phyloP scores from a whole-genome alignment of 2,797 vertebrate species.

The Paguma larvata region DNA sequence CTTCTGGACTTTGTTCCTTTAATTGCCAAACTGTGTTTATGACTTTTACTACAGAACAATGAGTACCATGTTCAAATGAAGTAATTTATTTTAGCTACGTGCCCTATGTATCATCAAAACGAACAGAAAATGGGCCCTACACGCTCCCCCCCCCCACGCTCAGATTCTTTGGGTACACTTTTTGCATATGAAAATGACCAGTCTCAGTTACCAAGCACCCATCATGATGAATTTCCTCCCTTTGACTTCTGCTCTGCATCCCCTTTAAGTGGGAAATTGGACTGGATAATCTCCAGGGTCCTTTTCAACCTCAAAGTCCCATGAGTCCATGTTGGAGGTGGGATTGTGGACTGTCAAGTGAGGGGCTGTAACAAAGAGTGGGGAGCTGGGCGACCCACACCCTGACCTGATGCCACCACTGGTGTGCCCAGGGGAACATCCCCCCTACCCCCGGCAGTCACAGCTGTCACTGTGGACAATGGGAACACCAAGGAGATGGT shows the following conservation, averaged over 20 bases:
- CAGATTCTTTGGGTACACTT: neutral
- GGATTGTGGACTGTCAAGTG: neutral
- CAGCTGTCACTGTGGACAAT: accelerated
- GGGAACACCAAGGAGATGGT: too few species aligned
- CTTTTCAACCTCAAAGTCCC: neutral
- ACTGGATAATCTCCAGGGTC: neutral
- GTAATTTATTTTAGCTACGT: slow-evolving; percentile 11
- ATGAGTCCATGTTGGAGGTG: neutral
- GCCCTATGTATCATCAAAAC: neutral
- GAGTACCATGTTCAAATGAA: slow-evolving; percentile 48
- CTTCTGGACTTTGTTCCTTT: slow-evolving; percentile 64
- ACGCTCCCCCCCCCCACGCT: neutral
- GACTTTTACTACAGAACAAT: slow-evolving; percentile 46
- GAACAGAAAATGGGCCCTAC: neutral
- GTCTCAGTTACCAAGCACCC: neutral
- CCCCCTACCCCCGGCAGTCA: neutral
- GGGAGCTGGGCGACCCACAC: neutral
- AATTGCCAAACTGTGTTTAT: slow-evolving; percentile 54
- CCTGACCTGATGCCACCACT: neutral
- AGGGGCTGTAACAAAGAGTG: neutral
- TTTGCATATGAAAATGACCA: slow-evolving; percentile 51
- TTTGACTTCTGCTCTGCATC: neutral
- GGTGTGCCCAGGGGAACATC: neutral
- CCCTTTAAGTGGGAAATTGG: neutral
- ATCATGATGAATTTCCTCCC: neutral